Evolutionary conservation across 2,113 vertebrate genomes (phyloP), one percentile per base, ranked within the genome.

Genomic region (Melanocharis versteri): DNA sequence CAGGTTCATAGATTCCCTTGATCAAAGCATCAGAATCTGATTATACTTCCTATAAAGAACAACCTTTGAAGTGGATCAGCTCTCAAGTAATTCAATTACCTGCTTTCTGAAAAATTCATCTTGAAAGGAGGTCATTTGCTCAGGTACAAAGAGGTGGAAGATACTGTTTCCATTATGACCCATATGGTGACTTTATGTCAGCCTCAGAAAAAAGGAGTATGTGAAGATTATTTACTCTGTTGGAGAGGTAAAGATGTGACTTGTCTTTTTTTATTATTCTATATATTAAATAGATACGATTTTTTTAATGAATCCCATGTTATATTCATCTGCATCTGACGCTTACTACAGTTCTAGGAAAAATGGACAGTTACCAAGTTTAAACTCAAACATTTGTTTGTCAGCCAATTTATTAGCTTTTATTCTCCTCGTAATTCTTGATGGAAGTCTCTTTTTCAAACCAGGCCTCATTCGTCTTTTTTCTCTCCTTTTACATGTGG

Each of bases 51-150:
- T 82, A 86, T 96, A 91, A 96, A 95, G 92, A 51, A 69, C 54
- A 54, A 73, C 54, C 97, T 98, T 98, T 98, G 98, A 98, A 98
- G 97, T 97, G 91, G 91, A 95, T 97, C 95, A 97, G 96, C 90
- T 95, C 97, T 94, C 69, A 85, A 89, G 93, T 96, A 95, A 98
- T 96, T 96, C 66, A 83, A 85, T 97, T 97, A 96, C 82, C 91
- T 93, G 76, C 62, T 91, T 97, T 90, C 96, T 97, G 94, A 70
- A 96, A 92, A 97, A 96, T 94, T 97, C 73, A 61, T 92, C 93
- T 94, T 96, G 81, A 97, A 96, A 96, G 89, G 69, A 93, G 90
- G 75, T 97, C 87, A 91, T 98, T 97, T 98, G 96, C 92, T 97
- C 95, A 97, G 97, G 96, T 98, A 97, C 89, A 95, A 96, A 96